Evolutionary conservation across 2,888 invertebrate species (phyloP).

Genomic region (Napeogenes inachia): DNA sequence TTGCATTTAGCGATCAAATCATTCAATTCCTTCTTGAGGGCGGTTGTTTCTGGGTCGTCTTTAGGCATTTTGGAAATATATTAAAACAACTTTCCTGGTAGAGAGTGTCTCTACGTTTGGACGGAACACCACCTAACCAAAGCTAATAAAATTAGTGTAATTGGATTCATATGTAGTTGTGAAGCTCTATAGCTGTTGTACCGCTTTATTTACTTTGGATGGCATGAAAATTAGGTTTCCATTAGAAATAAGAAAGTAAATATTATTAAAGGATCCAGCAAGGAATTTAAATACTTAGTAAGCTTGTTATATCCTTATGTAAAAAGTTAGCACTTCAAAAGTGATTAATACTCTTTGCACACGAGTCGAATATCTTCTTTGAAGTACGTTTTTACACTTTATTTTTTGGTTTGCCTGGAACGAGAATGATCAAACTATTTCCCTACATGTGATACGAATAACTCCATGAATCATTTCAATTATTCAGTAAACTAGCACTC

Average conservation of each 20-base stretch:
- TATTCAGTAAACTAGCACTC: too few species aligned
- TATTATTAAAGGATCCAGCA: too few species aligned
- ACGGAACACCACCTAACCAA: slow-evolving; percentile 20
- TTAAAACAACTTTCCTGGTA: slow-evolving; percentile 16
- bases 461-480: too few species aligned
- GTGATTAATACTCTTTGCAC: too few species aligned
- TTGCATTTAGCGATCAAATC: slow-evolving; percentile 87
- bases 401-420: too few species aligned
- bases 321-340: too few species aligned
- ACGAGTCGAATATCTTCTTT: too few species aligned
- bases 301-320: too few species aligned
- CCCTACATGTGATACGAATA: too few species aligned
- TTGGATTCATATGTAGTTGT: slow-evolving; percentile 30
- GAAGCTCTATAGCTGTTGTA: slow-evolving; percentile 26
- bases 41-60: slow-evolving; percentile 87
- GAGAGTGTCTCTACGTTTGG: slow-evolving; percentile 19
- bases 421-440: too few species aligned
- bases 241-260: slow-evolving; percentile 9
- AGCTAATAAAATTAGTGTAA: slow-evolving; percentile 33
- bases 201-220: slow-evolving; percentile 16
- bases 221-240: slow-evolving; percentile 20
- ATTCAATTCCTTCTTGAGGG: slow-evolving; percentile 88
- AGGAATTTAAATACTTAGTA: too few species aligned
- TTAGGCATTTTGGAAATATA: slow-evolving; percentile 81
- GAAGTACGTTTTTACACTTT: too few species aligned